Evolutionary conservation across 2,888 invertebrate genomes (phyloP), one percentile per base, ranked within the genome.

Genomic region (Hipparchia semele): DNA sequence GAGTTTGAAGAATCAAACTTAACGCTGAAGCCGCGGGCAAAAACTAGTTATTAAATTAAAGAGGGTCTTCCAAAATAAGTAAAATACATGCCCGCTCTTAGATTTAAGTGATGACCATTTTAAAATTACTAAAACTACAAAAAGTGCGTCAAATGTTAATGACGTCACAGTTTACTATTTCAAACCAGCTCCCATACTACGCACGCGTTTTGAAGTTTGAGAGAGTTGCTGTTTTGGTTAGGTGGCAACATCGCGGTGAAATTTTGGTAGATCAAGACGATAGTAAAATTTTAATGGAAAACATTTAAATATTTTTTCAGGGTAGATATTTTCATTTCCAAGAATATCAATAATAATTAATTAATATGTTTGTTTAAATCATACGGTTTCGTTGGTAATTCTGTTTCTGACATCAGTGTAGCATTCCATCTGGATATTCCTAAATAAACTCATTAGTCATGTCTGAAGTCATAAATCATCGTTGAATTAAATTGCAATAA

Each of bases 401-500:
- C 49, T 68, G 72, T 72, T 74, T 62, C 76, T 75, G 78, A 75
- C 77, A 78, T 77, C 78, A 75, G 73, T 71, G 54, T 67, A 61
- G 67, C 71, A 76, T 68, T 67, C 71, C 73, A 70, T 72, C 73
- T 75, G 73, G 71, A 75, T 71, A 74, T 74, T 73, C 60, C 68
- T 71, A 76, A 78, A 79, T 75, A 75, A 75, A 73, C 71, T 71
- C 73, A 73, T 78, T 77, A 75, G 70, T 77, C 75, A 77, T 59
- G 64, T 69, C 68, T 71, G 68, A 60, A 66, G 64, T 75, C 73
- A 80, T 83, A 84, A 81, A 83, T 83, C 80, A 81, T 77, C 75
- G 76, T 78, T 75, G 76, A 77, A 79, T 79, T 79, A 76, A 79
- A 80, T 78, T 77, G 80, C 76, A 80, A 80, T 80, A 77, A 76